Conservation (phyloP, 23 tunicate species). For the Diplosoma virens region DNA sequence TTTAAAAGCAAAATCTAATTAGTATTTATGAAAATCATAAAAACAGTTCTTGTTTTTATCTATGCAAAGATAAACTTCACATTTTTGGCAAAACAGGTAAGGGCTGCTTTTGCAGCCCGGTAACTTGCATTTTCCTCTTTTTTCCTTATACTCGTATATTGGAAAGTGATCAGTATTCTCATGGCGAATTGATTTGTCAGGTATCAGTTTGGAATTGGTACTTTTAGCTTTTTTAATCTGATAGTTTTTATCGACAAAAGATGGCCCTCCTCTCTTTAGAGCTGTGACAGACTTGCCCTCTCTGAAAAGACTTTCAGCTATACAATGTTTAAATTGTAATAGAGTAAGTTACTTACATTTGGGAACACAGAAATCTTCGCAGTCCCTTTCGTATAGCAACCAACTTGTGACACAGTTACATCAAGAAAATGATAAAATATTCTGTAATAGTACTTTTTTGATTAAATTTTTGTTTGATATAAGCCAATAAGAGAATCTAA, state of each 20-base stretch:
- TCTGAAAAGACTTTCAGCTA: background rate
- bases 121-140: background rate
- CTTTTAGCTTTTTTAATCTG: no score
- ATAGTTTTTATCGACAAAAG: no score
- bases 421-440: background rate
- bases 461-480: background rate
- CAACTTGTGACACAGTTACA: background rate
- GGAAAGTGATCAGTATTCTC: background rate
- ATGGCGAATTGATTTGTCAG: background rate
- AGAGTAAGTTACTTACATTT: background rate
- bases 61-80: conserved; percentile 8
- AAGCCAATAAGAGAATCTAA: background rate
- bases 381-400: background rate
- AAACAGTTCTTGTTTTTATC: conserved; percentile 16
- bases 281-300: background rate
- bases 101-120: conserved; percentile 14
- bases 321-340: background rate
- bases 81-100: conserved; percentile 1
- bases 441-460: background rate
- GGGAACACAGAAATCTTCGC: background rate
- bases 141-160: background rate
- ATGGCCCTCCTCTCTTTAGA: background rate
- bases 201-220: no score
- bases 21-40: background rate
- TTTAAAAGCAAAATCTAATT: no score